phyloP scores from a whole-genome alignment of 1,140 invertebrate species.

The Elymnias hypermnestra region DNA sequence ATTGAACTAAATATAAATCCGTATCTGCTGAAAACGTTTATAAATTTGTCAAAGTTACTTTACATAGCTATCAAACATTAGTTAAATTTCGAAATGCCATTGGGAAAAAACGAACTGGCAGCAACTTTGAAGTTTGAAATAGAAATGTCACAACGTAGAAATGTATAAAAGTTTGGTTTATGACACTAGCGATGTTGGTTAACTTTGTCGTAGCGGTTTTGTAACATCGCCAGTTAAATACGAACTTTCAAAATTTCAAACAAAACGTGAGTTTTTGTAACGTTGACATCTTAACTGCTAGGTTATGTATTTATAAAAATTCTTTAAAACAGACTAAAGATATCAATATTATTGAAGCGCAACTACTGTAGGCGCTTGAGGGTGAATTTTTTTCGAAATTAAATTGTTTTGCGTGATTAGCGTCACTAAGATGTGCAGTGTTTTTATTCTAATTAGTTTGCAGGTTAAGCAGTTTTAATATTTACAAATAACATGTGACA shows the following conservation, averaged over 20 bases:
- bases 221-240: slow-evolving; percentile 33
- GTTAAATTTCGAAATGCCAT: slow-evolving; percentile 11
- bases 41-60: slow-evolving; percentile 7
- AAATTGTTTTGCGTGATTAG: no score
- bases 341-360: no score
- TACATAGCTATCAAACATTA: slow-evolving; percentile 6
- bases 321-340: no score
- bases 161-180: slow-evolving; percentile 48
- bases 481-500: no score
- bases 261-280: slow-evolving; percentile 11
- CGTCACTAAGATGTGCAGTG: no score
- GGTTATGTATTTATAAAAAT: no score
- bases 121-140: slow-evolving; percentile 50
- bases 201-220: slow-evolving; percentile 32
- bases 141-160: slow-evolving; percentile 43
- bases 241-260: slow-evolving; percentile 26
- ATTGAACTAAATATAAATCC: no score
- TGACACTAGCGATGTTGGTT: slow-evolving; percentile 30
- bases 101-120: slow-evolving; percentile 14
- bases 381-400: no score
- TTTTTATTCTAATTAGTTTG: no score
- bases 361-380: no score
- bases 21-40: background rate
- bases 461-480: no score
- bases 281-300: slow-evolving; percentile 1